Evolutionary conservation across 2,888 invertebrate species (phyloP).

Genomic region (Strigamia transsilvanica): DNA sequence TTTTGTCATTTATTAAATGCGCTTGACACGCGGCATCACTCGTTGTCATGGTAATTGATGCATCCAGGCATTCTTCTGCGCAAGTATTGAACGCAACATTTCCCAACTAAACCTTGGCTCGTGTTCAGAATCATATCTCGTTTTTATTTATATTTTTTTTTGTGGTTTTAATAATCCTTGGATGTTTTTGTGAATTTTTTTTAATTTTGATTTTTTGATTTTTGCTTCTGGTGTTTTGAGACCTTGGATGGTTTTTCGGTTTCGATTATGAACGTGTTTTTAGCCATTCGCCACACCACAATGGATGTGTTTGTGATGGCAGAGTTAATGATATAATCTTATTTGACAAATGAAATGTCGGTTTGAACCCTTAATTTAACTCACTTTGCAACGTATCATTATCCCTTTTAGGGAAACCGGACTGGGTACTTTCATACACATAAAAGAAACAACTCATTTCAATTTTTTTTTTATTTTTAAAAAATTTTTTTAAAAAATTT

Average conservation of each 20-base stretch:
- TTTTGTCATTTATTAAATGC: slow-evolving; percentile 6
- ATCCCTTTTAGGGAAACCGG: slow-evolving; percentile 33
- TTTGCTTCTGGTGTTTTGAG: not conserved
- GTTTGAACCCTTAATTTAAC: not conserved
- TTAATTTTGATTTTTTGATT: slow-evolving; percentile 1
- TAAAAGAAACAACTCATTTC: not conserved
- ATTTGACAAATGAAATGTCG: not conserved
- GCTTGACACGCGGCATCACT: slow-evolving; percentile 11
- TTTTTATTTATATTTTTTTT: not conserved
- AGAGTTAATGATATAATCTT: not conserved
- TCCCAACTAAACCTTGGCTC: slow-evolving; percentile 7
- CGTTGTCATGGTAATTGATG: slow-evolving; percentile 36
- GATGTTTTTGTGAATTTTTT: not conserved
- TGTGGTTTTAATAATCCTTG: not conserved
- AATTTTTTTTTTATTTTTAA: not conserved
- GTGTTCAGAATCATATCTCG: not conserved
- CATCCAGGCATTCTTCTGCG: not conserved
- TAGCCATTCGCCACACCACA: not conserved
- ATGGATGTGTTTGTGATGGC: slow-evolving; percentile 8
- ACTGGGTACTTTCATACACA: not conserved
- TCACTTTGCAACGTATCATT: not conserved
- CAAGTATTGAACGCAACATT: not conserved
- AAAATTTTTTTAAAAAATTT: not conserved
- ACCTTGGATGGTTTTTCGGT: not conserved
- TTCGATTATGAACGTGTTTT: not conserved